Evolutionary conservation across 2,113 vertebrate genomes (phyloP).

Genomic region (Protomyctophum bolini): DNA sequence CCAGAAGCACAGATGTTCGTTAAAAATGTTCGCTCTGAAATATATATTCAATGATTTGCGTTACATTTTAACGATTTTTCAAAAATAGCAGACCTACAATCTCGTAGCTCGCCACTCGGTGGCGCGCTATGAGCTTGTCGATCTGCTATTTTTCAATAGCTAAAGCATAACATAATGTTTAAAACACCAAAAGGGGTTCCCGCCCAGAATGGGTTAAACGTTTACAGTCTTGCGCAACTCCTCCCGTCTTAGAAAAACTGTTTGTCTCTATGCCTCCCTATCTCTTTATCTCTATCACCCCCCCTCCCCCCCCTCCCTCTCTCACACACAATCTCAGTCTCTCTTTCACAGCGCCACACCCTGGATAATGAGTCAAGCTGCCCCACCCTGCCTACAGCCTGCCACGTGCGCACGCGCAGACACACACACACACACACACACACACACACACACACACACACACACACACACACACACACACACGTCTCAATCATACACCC

Average conservation of each 20-base stretch:
- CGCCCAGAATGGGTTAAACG: too few species aligned
- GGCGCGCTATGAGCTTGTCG: too few species aligned
- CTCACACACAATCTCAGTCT: constrained; percentile 18
- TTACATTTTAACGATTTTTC: too few species aligned
- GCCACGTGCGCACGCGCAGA: constrained; percentile 55
- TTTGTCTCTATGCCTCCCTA: constrained; percentile 27
- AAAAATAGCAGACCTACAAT: too few species aligned
- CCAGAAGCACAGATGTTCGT: too few species aligned
- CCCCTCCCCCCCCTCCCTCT: constrained; percentile 16
- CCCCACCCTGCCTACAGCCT: constrained; percentile 65
- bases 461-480: constrained; percentile 8
- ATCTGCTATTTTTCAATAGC: too few species aligned
- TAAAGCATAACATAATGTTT: too few species aligned
- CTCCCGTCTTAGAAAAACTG: constrained; percentile 31
- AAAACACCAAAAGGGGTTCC: too few species aligned
- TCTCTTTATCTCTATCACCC: background rate
- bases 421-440: constrained; percentile 39
- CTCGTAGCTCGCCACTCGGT: too few species aligned
- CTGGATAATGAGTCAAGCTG: constrained; percentile 72
- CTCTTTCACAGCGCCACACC: constrained; percentile 58
- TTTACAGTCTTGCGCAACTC: constrained; percentile 15
- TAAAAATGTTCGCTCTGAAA: too few species aligned
- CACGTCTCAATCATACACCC: too few species aligned
- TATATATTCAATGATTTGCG: too few species aligned
- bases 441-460: background rate